Evolutionary conservation across 2,113 vertebrate species (phyloP), one percentile per base, ranked within the genome.

Genomic region (Austrofundulus limnaeus): DNA sequence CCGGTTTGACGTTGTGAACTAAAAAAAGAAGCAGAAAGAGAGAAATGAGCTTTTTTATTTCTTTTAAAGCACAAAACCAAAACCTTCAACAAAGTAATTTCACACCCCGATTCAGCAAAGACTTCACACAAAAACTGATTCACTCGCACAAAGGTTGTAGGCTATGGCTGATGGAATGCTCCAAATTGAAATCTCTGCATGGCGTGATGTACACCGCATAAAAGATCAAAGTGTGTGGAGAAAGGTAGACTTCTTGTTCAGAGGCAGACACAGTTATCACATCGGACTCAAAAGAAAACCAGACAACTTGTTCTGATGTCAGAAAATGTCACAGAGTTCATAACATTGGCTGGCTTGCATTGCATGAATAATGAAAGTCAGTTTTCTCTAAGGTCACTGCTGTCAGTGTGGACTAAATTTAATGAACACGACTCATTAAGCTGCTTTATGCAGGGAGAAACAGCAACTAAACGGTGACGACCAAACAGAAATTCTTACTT

Each of bases 1-100:
- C 96, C 0, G 96, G 96, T 86, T 98, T 99, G 82, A 99, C 93
- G 0, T 95, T 96, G 88, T 98, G 96, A 94, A 98, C 97, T 99
- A 84, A 17, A 56, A 11, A 77, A 49, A 70, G n/a, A 66, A 11
- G 21, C 38, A 11, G 15, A 66, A 66, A 31, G 15, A 68, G 67
- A 82, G 39, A 82, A 70, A 61, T 15, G 5, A 21, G 11, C 60
- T 11, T 50, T 70, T 46, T 23, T 49, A 38, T 57, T n/a, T n/a
- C n/a, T n/a, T 69, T 37, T 24, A 25, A 53, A 71, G 81, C 51
- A 64, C 70, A 75, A 59, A 61, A 59, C 79, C 77, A 74, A 74
- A 83, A 58, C 66, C 14, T 82, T 66, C 66, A 83, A 78, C 72
- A 70, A 83, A 84, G 75, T 67, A 83, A 88, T 87, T 86, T 90